phyloP scores from a whole-genome alignment of 2,888 invertebrate genomes.

The Dorcus parallelipipedus region DNA sequence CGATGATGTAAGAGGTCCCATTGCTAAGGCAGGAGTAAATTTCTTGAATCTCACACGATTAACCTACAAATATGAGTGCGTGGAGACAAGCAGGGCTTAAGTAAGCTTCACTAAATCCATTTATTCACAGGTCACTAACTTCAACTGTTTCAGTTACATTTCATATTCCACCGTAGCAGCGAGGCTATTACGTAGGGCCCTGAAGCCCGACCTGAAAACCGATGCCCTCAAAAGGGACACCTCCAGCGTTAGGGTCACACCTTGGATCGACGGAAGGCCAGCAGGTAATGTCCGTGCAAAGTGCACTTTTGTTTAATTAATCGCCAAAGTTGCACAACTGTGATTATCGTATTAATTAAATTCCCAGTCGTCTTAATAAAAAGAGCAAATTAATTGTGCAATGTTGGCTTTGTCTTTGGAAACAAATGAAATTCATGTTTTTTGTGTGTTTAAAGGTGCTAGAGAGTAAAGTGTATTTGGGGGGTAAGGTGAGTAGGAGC shows the following conservation, averaged over 20 bases:
- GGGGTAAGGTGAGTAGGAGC: no score
- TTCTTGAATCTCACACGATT: conserved; percentile 13
- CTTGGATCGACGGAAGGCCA: conserved; percentile 88
- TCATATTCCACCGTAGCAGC: conserved; percentile 95
- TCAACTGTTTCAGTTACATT: conserved; percentile 71
- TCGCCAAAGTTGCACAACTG: no score
- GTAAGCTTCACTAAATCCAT: conserved; percentile 55
- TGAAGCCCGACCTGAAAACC: conserved; percentile 70
- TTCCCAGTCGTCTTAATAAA: no score
- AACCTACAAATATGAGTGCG: conserved; percentile 63
- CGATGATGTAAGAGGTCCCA: no score
- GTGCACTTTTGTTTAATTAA: no score
- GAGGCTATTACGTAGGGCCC: conserved; percentile 69
- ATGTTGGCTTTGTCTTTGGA: no score
- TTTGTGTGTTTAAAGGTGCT: no score
- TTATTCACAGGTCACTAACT: neutral
- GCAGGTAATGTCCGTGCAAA: conserved; percentile 55
- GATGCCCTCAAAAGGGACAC: conserved; percentile 77
- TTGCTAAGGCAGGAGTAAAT: neutral
- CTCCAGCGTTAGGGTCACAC: conserved; percentile 75
- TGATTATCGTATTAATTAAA: no score
- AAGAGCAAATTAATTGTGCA: no score
- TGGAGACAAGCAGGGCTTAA: conserved; percentile 84
- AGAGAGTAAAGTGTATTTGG: no score
- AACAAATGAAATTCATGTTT: no score